phyloP scores from a whole-genome alignment of 1,140 invertebrate genomes.

The Periplaneta americana region DNA sequence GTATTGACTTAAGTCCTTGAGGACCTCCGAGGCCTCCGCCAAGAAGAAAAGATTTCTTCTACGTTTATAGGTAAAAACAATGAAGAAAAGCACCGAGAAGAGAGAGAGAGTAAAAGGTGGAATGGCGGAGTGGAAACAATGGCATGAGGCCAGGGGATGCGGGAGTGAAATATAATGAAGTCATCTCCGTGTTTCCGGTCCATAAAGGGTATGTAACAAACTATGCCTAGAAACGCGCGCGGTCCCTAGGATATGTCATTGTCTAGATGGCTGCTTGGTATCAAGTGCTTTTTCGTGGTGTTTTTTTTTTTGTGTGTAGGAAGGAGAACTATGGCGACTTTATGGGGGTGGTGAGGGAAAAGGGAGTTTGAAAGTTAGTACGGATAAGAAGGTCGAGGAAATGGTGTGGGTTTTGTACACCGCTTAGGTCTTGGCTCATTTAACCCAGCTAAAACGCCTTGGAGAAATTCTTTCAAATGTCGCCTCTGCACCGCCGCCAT shows the following conservation, averaged over 20 bases:
- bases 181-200: neutral
- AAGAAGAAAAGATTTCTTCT: neutral
- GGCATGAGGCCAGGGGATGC: neutral
- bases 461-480: neutral
- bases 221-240: neutral
- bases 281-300: neutral
- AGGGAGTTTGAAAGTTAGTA: neutral
- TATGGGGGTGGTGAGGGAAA: neutral
- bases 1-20: neutral
- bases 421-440: neutral
- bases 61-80: neutral
- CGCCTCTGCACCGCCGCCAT: neutral
- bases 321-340: no score
- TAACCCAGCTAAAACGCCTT: neutral
- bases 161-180: neutral
- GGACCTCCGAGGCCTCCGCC: neutral
- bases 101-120: neutral
- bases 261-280: neutral
- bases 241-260: neutral
- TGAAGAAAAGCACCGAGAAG: neutral
- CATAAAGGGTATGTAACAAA: neutral
- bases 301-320: neutral
- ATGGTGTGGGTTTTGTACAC: neutral
- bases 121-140: neutral
- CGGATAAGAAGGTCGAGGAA: no score